These are phyloP conservation scores for Drosophila paranaensis DNA, from an alignment of 2,888 invertebrate species.

Conservation along the genomic window DNA sequence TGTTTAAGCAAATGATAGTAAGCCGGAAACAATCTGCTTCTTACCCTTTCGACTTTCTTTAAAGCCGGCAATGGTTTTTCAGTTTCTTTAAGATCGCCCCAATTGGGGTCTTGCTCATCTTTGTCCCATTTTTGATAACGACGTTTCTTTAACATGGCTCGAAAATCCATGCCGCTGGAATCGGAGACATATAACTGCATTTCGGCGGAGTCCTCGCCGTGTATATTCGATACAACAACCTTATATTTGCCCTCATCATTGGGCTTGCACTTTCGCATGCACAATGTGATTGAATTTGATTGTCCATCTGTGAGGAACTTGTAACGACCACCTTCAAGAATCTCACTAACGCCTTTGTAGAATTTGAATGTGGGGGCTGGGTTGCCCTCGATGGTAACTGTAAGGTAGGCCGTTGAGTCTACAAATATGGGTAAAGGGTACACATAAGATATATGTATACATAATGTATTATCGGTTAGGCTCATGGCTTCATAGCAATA, in stretches of 20 bases:
- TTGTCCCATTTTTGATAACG: constrained; percentile 97
- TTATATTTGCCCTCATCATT: constrained; percentile 99
- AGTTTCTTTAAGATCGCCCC: constrained; percentile 96
- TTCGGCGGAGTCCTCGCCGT: constrained; percentile 98
- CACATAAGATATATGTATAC: constrained; percentile 2
- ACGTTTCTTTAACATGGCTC: constrained; percentile 98
- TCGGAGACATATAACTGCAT: constrained; percentile 98
- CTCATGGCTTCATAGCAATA: background rate
- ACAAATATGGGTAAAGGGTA: constrained; percentile 31
- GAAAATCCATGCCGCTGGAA: constrained; percentile 99
- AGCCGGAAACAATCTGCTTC: constrained; percentile 54
- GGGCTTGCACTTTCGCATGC: constrained; percentile 97
- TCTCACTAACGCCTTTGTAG: constrained; percentile 96
- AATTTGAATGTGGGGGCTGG: constrained; percentile 98
- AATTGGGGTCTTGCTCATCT: constrained; percentile 96
- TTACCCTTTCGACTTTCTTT: constrained; percentile 97
- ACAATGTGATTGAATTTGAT: constrained; percentile 95
- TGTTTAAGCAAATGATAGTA: constrained; percentile 16
- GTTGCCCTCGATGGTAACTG: constrained; percentile 96
- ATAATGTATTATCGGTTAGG: constrained; percentile 16
- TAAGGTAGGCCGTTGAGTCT: constrained; percentile 97
- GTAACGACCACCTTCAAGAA: constrained; percentile 97
- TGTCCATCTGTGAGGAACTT: constrained; percentile 98
- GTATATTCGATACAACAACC: constrained; percentile 95
- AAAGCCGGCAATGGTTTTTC: constrained; percentile 94